Base-by-base conservation (phyloP, 2,113 vertebrate genomes). In the Cyprinodon brontotheroides region DNA sequence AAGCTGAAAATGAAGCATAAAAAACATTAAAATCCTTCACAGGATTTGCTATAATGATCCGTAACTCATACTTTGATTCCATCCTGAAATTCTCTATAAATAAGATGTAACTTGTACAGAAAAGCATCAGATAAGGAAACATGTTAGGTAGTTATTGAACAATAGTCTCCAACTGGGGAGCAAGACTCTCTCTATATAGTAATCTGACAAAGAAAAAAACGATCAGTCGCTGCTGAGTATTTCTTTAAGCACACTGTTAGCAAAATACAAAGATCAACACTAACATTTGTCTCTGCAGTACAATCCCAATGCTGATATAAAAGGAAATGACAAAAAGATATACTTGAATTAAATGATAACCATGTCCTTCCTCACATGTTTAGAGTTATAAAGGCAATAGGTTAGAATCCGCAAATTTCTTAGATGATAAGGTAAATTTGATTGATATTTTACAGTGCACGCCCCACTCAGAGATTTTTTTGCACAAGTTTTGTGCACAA, bases 1-100 rank as follows among this genome's bases (percentile, higher is more conserved):
- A 72, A 77, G 75, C 78, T 79, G 63, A 91, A 89, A 84, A 74
- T 17, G 11, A 77, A 72, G 43, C 65, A 64, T 70, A 64, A 86
- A 87, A 87, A 29, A 90, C 81, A 90, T 86, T 71, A 65, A 86
- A 80, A 74, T 83, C 75, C 69, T 78, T 85, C 80, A 65, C 69
- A 83, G 85, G 75, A 75, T 78, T 70, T 6, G 63, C 69, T 77
- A 38, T 75, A 1, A 47, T 41, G 70, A 47, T 75, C 81, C 73
- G 37, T 13, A 74, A 78, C 71, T 77, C 81, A 74, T 74, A 50
- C 71, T 82, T 88, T 77, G 61, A 83, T 85, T 82, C 62, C n/a
- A 59, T 15, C 11, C 22, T 61, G 50, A 43, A 6, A 66, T 87
- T 68, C 83, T 68, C 83, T 70, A 78, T 60, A 82, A 89, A 85